Evolutionary conservation across 92 coral and sea anemone genomes (phyloP).

Genomic region (Montipora capitata): DNA sequence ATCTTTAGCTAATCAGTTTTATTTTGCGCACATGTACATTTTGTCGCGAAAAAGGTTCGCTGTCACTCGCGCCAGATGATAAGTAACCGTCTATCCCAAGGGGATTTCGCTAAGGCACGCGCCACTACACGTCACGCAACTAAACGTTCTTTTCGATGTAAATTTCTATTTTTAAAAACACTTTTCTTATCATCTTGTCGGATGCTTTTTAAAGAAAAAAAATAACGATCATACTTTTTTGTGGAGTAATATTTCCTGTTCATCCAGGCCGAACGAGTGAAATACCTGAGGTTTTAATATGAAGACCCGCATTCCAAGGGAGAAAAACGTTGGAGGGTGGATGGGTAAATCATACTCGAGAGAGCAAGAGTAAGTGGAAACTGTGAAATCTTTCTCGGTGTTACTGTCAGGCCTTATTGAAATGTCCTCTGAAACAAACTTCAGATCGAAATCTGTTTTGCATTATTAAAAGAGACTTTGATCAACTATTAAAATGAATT

Average conservation of each 20-base stretch:
- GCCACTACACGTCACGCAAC: conserved; percentile 18
- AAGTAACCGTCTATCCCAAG: conserved; percentile 28
- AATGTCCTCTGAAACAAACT: not conserved
- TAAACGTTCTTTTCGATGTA: not conserved
- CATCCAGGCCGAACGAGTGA: not conserved
- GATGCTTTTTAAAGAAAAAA: not conserved
- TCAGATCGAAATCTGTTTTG: not conserved
- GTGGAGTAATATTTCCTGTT: not conserved
- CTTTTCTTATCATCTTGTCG: not conserved
- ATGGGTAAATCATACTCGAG: no score
- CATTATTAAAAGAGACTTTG: no score
- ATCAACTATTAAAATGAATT: not conserved
- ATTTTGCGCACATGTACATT: not conserved
- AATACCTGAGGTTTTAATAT: not conserved
- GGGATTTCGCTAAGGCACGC: conserved; percentile 53
- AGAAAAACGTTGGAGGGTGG: no score
- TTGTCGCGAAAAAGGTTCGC: not conserved
- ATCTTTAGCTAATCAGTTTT: no score
- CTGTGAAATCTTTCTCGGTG: no score
- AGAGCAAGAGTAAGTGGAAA: no score
- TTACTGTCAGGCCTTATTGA: no score
- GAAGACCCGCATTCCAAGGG: no score
- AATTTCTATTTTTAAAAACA: not conserved
- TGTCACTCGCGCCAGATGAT: conserved; percentile 23
- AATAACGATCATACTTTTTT: not conserved